Evolutionary conservation across 2,888 invertebrate species (phyloP).

Genomic region (Bimastos eiseni): DNA sequence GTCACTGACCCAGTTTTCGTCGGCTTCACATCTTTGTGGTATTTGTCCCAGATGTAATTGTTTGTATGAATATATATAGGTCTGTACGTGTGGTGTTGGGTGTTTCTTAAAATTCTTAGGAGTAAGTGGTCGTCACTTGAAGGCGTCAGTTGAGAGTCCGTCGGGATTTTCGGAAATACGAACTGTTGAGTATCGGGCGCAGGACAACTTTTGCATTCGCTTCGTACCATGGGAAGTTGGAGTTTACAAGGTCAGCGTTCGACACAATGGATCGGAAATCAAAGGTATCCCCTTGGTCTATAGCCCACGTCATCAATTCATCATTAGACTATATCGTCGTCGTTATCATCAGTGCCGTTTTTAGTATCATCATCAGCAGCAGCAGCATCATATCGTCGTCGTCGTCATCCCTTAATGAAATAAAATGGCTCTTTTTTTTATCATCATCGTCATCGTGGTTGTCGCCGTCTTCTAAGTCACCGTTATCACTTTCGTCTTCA

Average conservation of each 20-base stretch:
- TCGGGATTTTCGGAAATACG: conserved; percentile 90
- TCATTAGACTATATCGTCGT: too few species aligned
- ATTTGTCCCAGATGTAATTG: too few species aligned
- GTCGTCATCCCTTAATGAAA: not conserved
- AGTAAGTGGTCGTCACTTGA: conserved; percentile 87
- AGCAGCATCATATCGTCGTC: not conserved
- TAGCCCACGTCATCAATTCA: too few species aligned
- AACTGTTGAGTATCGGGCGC: conserved; percentile 70
- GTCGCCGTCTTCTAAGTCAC: too few species aligned
- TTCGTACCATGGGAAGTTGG: conserved; percentile 77
- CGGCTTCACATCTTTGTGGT: too few species aligned
- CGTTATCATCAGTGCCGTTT: too few species aligned
- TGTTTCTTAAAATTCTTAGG: conserved; percentile 66
- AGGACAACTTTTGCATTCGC: conserved; percentile 58
- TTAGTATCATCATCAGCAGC: too few species aligned
- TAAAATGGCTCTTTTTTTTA: too few species aligned
- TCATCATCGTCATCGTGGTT: too few species aligned
- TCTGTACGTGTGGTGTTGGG: not conserved
- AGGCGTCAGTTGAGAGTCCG: conserved; percentile 88
- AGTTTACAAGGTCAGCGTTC: conserved; percentile 91
- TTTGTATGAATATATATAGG: not conserved
- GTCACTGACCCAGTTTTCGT: too few species aligned
- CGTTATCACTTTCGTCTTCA: too few species aligned
- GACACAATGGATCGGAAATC: conserved; percentile 94
- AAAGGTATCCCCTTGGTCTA: conserved; percentile 69